Conservation (phyloP, 2,797 vertebrate genomes). For the Heliangelus exortis region DNA sequence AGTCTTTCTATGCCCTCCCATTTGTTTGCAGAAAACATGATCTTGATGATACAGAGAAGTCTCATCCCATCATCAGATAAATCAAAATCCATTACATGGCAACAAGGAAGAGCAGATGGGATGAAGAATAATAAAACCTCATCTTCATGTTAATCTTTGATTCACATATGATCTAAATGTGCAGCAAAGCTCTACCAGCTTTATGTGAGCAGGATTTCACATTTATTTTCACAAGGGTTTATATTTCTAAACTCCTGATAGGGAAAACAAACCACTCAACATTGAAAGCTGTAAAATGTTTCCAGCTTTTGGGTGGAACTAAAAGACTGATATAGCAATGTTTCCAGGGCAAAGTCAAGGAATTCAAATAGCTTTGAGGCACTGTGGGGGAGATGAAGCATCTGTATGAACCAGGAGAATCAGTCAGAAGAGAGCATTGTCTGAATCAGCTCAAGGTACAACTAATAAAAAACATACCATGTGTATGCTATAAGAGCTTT, state of each 20-base stretch:
- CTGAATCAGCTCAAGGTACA: not conserved
- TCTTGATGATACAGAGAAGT: not conserved
- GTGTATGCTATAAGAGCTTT: not conserved
- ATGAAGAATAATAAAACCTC: slow-evolving; percentile 1
- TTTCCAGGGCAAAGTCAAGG: not conserved
- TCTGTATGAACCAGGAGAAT: not conserved
- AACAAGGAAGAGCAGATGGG: not conserved
- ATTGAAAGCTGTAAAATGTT: not conserved
- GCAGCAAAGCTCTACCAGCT: not conserved
- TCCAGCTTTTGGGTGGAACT: not conserved
- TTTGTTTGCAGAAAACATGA: not conserved
- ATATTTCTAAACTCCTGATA: not conserved
- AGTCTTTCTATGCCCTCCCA: not conserved
- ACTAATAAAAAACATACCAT: not conserved
- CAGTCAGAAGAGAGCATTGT: not conserved
- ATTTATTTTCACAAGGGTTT: not conserved
- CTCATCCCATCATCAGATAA: not conserved
- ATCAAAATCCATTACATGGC: not conserved
- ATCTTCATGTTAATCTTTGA: slow-evolving; percentile 11
- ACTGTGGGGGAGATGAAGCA: not conserved
- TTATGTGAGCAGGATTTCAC: not conserved
- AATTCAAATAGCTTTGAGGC: not conserved
- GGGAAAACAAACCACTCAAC: not conserved
- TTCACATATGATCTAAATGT: not conserved
- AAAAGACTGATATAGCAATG: not conserved